Evolutionary conservation across 64 coral and sea anemone genomes (phyloP), one percentile per base, ranked within the genome.

Genomic region (Montipora sp.): DNA sequence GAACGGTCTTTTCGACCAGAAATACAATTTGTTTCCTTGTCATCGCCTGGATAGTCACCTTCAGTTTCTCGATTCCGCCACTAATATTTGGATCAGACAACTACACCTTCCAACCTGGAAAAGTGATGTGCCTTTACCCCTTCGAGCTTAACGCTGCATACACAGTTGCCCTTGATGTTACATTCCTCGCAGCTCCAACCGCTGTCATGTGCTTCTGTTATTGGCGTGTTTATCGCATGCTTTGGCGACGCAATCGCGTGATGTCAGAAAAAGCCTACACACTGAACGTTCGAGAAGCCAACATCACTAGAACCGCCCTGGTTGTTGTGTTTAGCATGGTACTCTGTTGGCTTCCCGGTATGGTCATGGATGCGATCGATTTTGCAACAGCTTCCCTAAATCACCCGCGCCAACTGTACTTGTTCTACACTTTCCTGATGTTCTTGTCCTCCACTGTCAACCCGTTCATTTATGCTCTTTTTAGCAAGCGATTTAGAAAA

Each of bases 1-100:
- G 84, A 5, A 95, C 46, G 1, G 60, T 98, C 19, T 98, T 98
- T 59, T 84, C 68, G 0, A 92, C 77, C 2, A 92, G 78, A 23
- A 89, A 88, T 22, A 90, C 96, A 1, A 81, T 95, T 4, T 59
- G 59, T 3, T 88, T 84, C 55, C 51, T 98, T 3, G 57, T 83
- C 10, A 23, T 92, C 27, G 89, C 53, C 11, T 49, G 91, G 80
- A 1, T 93, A 5, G 70, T 60, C 45, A 83, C 57, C 10, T 66
- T 48, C 8, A 18, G 8, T 48, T 87, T 48, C n/a, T 87, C 71
- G 14, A 18, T 12, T 5, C 36, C 21, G 7, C 75, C 47, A 2
- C 83, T 85, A 12, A 2, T 50, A 57, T 80, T 66, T 8, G 59
- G 49, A 2, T 5, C 21, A 23, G 59, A 78, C 21, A 19, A 51